Percentiles rank a stretch among this genome's conserved stretches.
phyloP scores from a whole-genome alignment of 1,140 invertebrate genomes.

The Liolophura sinensis region DNA sequence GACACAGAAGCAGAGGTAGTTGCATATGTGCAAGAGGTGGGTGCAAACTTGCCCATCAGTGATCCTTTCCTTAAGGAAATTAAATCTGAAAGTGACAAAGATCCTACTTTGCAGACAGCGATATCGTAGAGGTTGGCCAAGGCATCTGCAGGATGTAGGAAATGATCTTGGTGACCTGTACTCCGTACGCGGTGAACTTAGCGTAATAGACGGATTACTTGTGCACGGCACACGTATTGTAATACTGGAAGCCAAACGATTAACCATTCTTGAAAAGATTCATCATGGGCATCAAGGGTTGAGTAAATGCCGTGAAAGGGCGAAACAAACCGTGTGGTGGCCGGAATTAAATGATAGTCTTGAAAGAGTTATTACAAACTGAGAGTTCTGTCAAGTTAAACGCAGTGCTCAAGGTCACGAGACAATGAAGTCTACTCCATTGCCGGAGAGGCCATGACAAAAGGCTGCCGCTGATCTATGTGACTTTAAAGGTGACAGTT shows the following conservation, averaged over 20 bases:
- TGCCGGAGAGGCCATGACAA: slow-evolving; percentile 18
- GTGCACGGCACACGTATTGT: slow-evolving; percentile 15
- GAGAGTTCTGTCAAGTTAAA: slow-evolving; percentile 17
- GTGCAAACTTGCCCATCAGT: too few species aligned
- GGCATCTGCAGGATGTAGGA: too few species aligned
- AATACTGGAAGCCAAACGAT: slow-evolving; percentile 12
- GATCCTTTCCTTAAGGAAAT: too few species aligned
- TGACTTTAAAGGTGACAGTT: slow-evolving; percentile 13
- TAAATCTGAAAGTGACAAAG: too few species aligned
- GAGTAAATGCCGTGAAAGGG: slow-evolving; percentile 8
- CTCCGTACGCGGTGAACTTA: too few species aligned
- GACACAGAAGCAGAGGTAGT: too few species aligned
- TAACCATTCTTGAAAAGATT: slow-evolving; percentile 7
- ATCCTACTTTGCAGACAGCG: too few species aligned
- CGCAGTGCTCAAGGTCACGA: slow-evolving; percentile 13
- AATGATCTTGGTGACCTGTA: too few species aligned
- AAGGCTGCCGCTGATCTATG: slow-evolving; percentile 16
- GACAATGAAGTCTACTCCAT: slow-evolving; percentile 14
- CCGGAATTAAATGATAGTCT: slow-evolving; percentile 13
- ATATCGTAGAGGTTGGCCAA: too few species aligned
- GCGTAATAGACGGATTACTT: too few species aligned
- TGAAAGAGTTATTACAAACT: slow-evolving; percentile 10
- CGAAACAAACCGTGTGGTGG: slow-evolving; percentile 16
- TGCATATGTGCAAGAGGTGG: too few species aligned
- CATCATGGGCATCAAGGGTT: slow-evolving; percentile 22